A percentile compares a stretch with the other conserved stretches of the same genome.
Conservation (phyloP, 2,888 invertebrate species). For the Girardia tigrina region DNA sequence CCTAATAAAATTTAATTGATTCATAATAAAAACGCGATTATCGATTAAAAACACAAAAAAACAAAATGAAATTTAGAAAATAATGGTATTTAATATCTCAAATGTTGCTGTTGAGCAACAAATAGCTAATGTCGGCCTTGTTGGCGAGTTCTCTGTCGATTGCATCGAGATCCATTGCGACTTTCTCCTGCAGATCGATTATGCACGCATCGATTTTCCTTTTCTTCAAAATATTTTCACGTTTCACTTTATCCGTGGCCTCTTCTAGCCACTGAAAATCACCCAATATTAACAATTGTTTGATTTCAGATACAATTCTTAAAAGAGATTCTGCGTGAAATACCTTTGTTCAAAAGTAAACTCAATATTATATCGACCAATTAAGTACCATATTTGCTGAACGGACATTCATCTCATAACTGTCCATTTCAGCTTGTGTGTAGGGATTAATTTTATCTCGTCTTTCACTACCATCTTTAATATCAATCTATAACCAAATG, state of each 20-base stretch:
- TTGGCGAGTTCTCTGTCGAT: background rate
- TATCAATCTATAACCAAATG: background rate
- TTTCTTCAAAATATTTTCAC: background rate
- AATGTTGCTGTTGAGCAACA: no score
- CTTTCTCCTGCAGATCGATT: background rate
- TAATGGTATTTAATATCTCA: no score
- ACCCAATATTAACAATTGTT: background rate
- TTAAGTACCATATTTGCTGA: conserved; percentile 2
- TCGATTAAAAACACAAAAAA: no score
- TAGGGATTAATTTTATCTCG: conserved; percentile 11
- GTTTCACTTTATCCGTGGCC: background rate
- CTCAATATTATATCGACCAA: background rate
- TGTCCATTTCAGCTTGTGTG: conserved; percentile 8
- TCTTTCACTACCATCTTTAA: background rate
- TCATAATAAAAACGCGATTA: no score
- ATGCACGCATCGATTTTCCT: background rate
- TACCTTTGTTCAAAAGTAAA: no score
- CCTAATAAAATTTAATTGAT: no score
- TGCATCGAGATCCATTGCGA: conserved; percentile 2
- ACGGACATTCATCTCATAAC: conserved; percentile 9
- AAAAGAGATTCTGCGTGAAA: background rate
- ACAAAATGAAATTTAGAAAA: no score
- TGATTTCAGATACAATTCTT: conserved; percentile 12
- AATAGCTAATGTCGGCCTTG: background rate
- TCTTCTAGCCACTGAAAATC: conserved; percentile 1